Evolutionary conservation across 2,113 vertebrate genomes (phyloP), one percentile per base, ranked within the genome.

Genomic region (Callipepla californica): DNA sequence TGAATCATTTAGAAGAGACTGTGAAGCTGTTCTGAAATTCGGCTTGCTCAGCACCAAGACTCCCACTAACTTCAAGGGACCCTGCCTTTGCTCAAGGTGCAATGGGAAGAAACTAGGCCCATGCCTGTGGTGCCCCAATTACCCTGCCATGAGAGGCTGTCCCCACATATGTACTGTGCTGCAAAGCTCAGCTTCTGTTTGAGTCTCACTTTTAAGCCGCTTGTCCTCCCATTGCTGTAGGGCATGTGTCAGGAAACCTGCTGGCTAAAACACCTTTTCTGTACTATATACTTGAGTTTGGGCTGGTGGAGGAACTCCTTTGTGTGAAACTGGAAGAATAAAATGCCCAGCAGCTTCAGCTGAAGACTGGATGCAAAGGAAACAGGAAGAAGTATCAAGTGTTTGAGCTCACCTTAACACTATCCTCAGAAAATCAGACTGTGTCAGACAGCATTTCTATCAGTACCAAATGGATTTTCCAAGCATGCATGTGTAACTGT

Each of bases 91-190:
- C 84, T 67, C 72, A 80, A 21, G 4, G 13, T 2, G 20, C 7
- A 18, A 67, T n/a, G 32, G 26, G 59, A 83, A 66, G 32, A 55
- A 69, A 79, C 5, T 0, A 6, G 11, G 50, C 1, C 44, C 28
- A n/a, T 10, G 9, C 40, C 12, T n/a, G 28, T 57, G 1, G 0
- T 40, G 82, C 19, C 55, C 23, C 2, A 0, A 0, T 14, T 59
- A 79, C n/a, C 9, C 11, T 73, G 84, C 53, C 59, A 28, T 22
- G 32, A 74, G 59, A 88, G 68, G 65, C 38, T 42, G 70, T 25
- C 59, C 21, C 28, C 14, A n/a, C 3, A 1, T 6, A 57, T 6
- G 10, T 94, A 55, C 57, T 89, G 20, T 91, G 59, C 40, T 88
- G n/a, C 78, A 53, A 53, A 40, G 63, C 75, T 89, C 2, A 2